Base-by-base conservation (phyloP, 2,888 invertebrate species). In the Pseudeuparius sepicola region DNA sequence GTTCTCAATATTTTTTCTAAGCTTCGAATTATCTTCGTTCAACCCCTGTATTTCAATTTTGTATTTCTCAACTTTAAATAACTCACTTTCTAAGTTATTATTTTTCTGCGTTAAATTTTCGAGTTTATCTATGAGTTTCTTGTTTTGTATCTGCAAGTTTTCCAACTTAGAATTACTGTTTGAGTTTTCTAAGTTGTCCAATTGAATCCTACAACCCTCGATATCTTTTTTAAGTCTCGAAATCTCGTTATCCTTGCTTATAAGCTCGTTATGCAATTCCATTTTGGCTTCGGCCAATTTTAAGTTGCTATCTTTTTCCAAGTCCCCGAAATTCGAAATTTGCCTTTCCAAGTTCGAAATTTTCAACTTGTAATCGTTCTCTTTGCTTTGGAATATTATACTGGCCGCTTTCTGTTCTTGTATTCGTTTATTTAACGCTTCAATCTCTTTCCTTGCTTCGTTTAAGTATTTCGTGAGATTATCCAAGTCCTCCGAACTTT, bases 361-460 rank as follows among this genome's bases (percentile, higher is more conserved):
- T 43, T 55, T 50, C 18, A 43, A 50, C 34, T 54, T 51, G 43
- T 60, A 60, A 34, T 62, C 54, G 4, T 47, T 43, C 38, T 61
- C 59, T 44, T 56, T 59, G 12, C 50, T 55, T 42, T 72, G 70
- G 37, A 71, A 55, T 5, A 61, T 46, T 7, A 62, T 63, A 1
- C 50, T 29, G 30, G 55, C 57, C 1, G 63, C 63, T 47, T 63
- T 61, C 36, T 57, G 45, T 47, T 64, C 64, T 41, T 60, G 57
- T 17, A 43, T 40, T 36, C 38, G 40, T 27, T 28, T 18, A 25
- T 52, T 54, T 14, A 55, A 39, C 15, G 34, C 45, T 45, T 58
- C 59, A 23, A 57, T 58, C 46, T 60, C 59, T 17, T 43, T 44
- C 25, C 54, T 40, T 0, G 58, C 54, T 23, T 59, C 59, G 34